Percentiles rank a stretch among this genome's conserved stretches.
phyloP scores from a whole-genome alignment of 2,888 invertebrate genomes.

The Neoitamus cyanurus region DNA sequence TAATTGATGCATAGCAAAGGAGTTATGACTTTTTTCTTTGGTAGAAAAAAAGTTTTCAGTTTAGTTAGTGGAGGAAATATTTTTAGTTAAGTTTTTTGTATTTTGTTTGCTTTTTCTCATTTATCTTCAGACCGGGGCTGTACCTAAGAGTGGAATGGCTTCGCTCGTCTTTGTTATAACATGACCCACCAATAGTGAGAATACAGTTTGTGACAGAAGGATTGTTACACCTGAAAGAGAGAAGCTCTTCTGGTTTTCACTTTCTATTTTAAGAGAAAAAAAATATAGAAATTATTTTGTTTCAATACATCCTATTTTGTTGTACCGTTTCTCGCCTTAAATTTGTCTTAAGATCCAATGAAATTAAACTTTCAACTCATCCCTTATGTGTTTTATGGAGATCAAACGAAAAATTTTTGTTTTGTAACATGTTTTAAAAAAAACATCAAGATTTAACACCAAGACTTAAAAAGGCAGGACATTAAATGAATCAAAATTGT shows the following conservation, averaged over 20 bases:
- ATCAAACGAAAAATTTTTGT: constrained; percentile 22
- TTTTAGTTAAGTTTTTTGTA: constrained; percentile 40
- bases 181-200: constrained; percentile 98
- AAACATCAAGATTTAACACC: background rate
- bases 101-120: constrained; percentile 42
- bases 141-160: constrained; percentile 98
- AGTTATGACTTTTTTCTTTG: constrained; percentile 49
- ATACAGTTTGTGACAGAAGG: constrained; percentile 98
- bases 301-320: background rate
- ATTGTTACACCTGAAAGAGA: constrained; percentile 96
- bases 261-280: background rate
- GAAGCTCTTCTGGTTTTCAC: constrained; percentile 39
- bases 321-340: background rate
- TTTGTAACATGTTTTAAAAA: background rate
- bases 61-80: constrained; percentile 9
- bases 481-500: constrained; percentile 17
- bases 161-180: constrained; percentile 99
- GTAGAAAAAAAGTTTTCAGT: constrained; percentile 18
- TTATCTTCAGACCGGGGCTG: constrained; percentile 50
- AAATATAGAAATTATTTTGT: background rate
- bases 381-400: background rate
- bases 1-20: constrained; percentile 23
- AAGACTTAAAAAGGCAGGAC: background rate
- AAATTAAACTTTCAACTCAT: constrained; percentile 17
- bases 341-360: background rate